phyloP scores from a whole-genome alignment of 2,113 vertebrate genomes.

The Prionailurus viverrinus region DNA sequence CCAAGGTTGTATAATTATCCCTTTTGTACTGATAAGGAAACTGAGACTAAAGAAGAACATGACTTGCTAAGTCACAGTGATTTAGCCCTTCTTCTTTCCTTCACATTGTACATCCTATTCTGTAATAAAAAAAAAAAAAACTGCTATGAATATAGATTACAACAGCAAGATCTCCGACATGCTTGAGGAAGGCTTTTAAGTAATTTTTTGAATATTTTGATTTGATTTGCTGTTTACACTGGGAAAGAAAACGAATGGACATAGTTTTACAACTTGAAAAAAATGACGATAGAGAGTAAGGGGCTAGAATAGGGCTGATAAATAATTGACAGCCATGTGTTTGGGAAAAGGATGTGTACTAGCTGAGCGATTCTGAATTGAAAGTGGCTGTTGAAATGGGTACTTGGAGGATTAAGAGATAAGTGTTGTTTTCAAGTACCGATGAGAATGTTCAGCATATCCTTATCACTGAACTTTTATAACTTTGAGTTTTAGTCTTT shows the following conservation, averaged over 20 bases:
- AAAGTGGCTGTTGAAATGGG: constrained; percentile 85
- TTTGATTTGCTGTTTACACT: constrained; percentile 9
- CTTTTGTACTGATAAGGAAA: constrained; percentile 24
- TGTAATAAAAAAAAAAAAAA: constrained; percentile 1
- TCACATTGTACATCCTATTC: background rate
- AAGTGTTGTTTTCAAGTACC: constrained; percentile 79
- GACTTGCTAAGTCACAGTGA: background rate
- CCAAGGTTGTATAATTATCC: background rate
- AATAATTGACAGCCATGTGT: constrained; percentile 68
- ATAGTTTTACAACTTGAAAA: constrained; percentile 48
- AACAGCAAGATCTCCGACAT: background rate
- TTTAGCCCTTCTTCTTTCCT: background rate
- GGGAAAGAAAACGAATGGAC: constrained; percentile 62
- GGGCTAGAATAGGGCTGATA: constrained; percentile 12
- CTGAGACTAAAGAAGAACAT: background rate
- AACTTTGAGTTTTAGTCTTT: background rate
- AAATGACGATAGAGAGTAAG: constrained; percentile 55
- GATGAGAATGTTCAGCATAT: constrained; percentile 82
- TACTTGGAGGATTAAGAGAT: constrained; percentile 81
- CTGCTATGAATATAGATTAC: background rate
- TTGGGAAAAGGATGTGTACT: constrained; percentile 70
- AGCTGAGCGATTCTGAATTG: constrained; percentile 2
- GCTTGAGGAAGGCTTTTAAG: constrained; percentile 50
- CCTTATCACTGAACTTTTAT: constrained; percentile 71
- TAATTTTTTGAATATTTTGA: constrained; percentile 33